Evolutionary conservation across 2,797 vertebrate species (phyloP), one percentile per base, ranked within the genome.

Genomic region (Pangasius macronema): DNA sequence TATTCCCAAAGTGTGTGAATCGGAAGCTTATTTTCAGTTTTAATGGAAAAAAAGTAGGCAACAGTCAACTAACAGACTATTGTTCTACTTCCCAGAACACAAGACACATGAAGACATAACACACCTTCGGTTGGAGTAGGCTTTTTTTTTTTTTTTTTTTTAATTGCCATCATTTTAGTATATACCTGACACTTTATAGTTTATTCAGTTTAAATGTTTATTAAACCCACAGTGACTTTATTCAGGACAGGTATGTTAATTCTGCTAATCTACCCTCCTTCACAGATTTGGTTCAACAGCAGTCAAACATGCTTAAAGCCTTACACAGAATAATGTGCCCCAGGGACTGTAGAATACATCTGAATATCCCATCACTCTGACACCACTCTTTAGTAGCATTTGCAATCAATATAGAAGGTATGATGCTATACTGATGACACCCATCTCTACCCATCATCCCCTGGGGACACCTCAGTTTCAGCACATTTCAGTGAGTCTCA

Each of bases 71-170:
- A 81, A 87, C 9, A 77, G 55, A 61, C 85, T 88, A 87, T 90
- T 89, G 88, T 91, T 91, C 27, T 68, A 87, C 84, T 89, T 90
- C 81, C 76, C 80, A 46, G 5, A 51, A 68, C 85, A 80, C 53
- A 30, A 84, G 79, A 91, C 72, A 82, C 65, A 87, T 36, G 68
- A 73, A 46, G 13, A 73, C 70, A 14, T 73, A 49, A 11, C 10
- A 73, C 39, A n/a, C 18, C 13, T 14, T 73, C 11, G 5, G 24
- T n/a, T n/a, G 42, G 67, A 36, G 67, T 27, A 39, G 30, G 30
- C 2, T 16, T 5, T 22, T 70, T 30, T 67, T 67, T 30, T 30
- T 3, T 1, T 5, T 39, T 30, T 67, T 33, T 33, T 33, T 61
- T 61, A 18, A 42, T 39, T 70, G 30, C 13, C 20, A 36, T 36